phyloP scores from a whole-genome alignment of 2,797 vertebrate genomes.

The Tapirus indicus region DNA sequence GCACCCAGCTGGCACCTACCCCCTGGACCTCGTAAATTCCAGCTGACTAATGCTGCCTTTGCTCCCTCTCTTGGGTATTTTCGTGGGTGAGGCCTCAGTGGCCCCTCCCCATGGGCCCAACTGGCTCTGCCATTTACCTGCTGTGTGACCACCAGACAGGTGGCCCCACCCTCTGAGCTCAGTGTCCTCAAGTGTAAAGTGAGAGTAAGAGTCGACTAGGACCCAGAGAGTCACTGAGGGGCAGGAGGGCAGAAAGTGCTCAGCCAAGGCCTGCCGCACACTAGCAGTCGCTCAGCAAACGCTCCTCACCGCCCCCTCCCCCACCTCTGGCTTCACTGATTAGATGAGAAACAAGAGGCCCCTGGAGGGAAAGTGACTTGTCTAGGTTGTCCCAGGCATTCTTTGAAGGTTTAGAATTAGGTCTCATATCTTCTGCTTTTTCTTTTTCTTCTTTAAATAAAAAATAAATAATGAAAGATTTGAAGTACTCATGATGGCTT shows the following conservation, averaged over 20 bases:
- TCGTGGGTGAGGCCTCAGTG: not conserved
- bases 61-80: not conserved
- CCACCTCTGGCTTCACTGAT: not conserved
- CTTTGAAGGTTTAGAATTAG: not conserved
- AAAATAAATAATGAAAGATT: not conserved
- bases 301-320: not conserved
- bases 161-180: not conserved
- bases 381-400: not conserved
- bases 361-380: not conserved
- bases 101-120: not conserved
- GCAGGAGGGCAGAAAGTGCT: not conserved
- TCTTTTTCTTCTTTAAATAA: constrained; percentile 31
- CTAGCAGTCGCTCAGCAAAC: accelerated
- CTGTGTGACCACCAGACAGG: not conserved
- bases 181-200: not conserved
- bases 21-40: not conserved
- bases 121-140: not conserved
- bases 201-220: not conserved
- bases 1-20: not conserved
- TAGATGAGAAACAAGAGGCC: not conserved
- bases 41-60: not conserved
- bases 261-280: not conserved
- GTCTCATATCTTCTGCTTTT: not conserved
- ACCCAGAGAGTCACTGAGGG: not conserved
- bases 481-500: not conserved